phyloP scores from a whole-genome alignment of 2,113 vertebrate species.

The Oreochromis spilurus region DNA sequence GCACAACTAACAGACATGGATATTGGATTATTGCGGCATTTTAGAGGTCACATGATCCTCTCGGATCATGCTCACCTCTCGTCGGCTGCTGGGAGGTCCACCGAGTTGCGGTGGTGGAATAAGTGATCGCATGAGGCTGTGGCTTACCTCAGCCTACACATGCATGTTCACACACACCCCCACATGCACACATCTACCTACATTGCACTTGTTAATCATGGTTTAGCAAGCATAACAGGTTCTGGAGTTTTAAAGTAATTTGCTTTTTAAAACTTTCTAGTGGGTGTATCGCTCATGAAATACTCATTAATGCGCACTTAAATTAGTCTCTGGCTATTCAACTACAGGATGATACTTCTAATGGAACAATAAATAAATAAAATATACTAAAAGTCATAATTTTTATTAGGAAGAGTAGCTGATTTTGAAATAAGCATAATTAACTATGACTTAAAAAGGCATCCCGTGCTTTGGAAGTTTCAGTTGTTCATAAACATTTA shows the following conservation, averaged over 20 bases:
- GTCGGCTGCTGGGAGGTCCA: slow-evolving; percentile 28
- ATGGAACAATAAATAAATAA: fast-evolving
- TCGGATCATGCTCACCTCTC: slow-evolving; percentile 39
- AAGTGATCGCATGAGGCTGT: background rate
- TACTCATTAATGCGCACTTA: background rate
- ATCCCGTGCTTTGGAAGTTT: background rate
- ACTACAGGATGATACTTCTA: background rate
- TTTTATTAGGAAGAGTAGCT: background rate
- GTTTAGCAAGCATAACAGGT: slow-evolving; percentile 36
- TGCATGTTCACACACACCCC: background rate
- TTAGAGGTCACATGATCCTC: slow-evolving; percentile 52
- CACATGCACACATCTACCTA: background rate
- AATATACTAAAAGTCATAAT: fast-evolving
- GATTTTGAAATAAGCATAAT: background rate
- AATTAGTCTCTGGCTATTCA: background rate
- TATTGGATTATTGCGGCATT: slow-evolving; percentile 41
- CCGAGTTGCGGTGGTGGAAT: background rate
- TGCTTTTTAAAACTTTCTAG: background rate
- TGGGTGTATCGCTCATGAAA: background rate
- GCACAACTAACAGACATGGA: background rate
- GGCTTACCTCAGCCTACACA: background rate
- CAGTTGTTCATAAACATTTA: background rate
- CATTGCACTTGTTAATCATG: background rate
- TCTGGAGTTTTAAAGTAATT: slow-evolving; percentile 13
- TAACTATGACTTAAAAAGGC: background rate